A percentile compares a stretch with the other conserved stretches of the same genome.
Evolutionary conservation across 2,113 vertebrate species (phyloP).

Genomic region (Phyllostomus hastatus): DNA sequence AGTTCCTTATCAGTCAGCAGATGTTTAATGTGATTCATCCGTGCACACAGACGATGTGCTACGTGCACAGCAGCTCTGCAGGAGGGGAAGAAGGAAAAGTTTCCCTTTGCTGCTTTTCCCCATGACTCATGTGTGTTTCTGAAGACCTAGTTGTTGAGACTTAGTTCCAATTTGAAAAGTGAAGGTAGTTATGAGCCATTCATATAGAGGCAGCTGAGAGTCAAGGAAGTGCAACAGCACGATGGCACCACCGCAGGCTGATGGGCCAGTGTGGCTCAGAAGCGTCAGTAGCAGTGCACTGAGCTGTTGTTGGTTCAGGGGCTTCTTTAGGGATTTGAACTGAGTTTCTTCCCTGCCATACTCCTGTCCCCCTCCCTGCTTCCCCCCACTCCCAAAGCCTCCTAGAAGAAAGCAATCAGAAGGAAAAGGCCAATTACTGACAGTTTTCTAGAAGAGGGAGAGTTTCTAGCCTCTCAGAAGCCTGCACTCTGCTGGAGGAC

Average conservation of each 20-base stretch:
- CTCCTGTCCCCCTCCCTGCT: neutral
- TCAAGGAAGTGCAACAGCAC: neutral
- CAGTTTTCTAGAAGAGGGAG: neutral
- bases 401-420: neutral
- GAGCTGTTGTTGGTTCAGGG: neutral
- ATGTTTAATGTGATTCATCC: neutral
- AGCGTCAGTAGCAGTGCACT: no score
- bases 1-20: neutral
- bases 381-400: neutral
- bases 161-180: neutral
- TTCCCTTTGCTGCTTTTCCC: neutral
- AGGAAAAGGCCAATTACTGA: neutral
- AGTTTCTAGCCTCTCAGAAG: neutral
- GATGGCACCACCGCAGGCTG: no score
- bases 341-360: neutral
- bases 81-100: neutral
- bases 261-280: no score
- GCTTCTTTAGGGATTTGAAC: neutral
- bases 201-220: neutral
- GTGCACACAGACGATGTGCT: neutral
- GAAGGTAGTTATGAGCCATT: neutral
- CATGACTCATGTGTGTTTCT: slow-evolving; percentile 29
- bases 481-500: neutral
- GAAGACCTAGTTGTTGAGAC: slow-evolving; percentile 16
- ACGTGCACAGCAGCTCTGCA: neutral